Evolutionary conservation across 1,140 invertebrate genomes (phyloP).

Genomic region (Mesaphorura yosii): DNA sequence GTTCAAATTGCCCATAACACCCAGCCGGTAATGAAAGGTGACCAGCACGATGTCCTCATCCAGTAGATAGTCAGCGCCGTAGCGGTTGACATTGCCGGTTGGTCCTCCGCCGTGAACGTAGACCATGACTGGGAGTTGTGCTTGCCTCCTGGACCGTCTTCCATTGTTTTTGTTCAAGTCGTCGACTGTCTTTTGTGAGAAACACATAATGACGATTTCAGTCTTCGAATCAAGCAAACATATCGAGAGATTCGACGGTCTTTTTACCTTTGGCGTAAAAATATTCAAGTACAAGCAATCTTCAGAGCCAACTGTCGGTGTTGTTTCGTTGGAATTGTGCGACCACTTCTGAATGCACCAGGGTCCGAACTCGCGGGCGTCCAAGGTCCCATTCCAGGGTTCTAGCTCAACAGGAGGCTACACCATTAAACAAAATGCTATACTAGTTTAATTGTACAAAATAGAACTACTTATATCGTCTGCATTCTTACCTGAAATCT

Average conservation of each 20-base stretch:
- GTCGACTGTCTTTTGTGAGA: too few relatives aligned
- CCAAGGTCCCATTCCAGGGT: constrained; percentile 1
- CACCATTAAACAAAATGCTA: too few relatives aligned
- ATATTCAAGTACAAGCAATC: constrained; percentile 47
- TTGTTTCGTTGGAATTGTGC: neutral
- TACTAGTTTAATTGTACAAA: too few relatives aligned
- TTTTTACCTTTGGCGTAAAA: constrained; percentile 41
- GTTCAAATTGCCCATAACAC: constrained; percentile 39
- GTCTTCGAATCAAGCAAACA: too few relatives aligned
- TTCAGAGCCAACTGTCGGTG: constrained; percentile 32
- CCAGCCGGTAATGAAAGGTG: constrained; percentile 6
- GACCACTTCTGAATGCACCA: neutral
- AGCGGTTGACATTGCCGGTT: constrained; percentile 37
- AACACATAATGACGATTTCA: too few relatives aligned
- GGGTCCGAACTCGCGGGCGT: neutral
- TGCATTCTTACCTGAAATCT: constrained; percentile 38
- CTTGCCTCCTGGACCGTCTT: too few relatives aligned
- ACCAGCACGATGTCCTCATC: constrained; percentile 8
- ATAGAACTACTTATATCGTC: too few relatives aligned
- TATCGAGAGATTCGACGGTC: too few relatives aligned
- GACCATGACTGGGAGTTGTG: constrained; percentile 39
- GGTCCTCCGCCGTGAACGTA: constrained; percentile 50
- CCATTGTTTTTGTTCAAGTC: too few relatives aligned
- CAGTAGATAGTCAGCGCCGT: constrained; percentile 6
- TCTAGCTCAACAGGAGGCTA: constrained; percentile 4